Evolutionary conservation across 2,797 vertebrate genomes (phyloP), one percentile per base, ranked within the genome.

Genomic region (Pipistrellus kuhlii): DNA sequence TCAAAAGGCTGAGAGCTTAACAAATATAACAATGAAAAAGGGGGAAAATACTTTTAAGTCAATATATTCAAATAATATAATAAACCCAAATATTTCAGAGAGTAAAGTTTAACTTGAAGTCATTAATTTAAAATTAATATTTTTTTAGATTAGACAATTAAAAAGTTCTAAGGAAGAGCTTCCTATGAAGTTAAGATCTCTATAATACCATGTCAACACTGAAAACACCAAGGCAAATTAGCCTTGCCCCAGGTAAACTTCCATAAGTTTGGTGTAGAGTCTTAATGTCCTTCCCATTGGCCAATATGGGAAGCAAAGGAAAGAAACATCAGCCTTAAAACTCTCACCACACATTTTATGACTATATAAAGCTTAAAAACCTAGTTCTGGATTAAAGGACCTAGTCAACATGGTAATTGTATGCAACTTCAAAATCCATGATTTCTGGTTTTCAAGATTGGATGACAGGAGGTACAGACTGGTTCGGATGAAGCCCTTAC

Each of bases 291-390:
- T 89, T 76, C 51, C 7, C 64, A 75, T 0, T n/a, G 38, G 48
- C 48, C 71, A 90, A 92, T 64, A 59, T 44, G 80, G n/a, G n/a
- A 92, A 84, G 35, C 76, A 75, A 83, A 80, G 53, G 15, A 66
- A 44, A 78, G 32, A 87, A 93, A 55, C 3, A 76, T 10, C 44
- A 80, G n/a, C 48, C 76, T 69, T 82, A 62, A 89, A 75, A 71
- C 69, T 73, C 80, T 25, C 85, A 66, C 41, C 38, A 71, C 14
- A 35, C 6, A 46, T 68, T 95, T 82, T 71, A 62, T 46, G 53
- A 88, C 35, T 32, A 66, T 23, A 13, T 21, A 59, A 91, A 46
- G 18, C 78, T 77, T 91, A 38, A 32, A 85, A 94, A 82, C 30
- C 27, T 35, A 85, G 6, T 41, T 80, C 32, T 72, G 13, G 35